Evolutionary conservation across 2,888 invertebrate species (phyloP).

Genomic region (Metalampra italica): DNA sequence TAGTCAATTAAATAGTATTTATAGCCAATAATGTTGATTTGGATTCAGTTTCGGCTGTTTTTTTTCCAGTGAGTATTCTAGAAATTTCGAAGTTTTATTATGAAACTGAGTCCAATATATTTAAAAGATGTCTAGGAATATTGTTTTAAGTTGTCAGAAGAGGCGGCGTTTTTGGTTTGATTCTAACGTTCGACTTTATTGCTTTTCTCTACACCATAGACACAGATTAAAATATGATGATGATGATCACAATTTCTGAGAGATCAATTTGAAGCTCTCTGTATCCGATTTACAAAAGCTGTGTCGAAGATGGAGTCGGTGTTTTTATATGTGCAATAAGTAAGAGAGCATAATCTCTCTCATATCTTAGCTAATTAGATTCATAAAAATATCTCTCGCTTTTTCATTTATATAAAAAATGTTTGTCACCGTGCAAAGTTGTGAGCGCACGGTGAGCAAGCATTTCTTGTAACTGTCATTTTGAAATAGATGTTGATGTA

Average conservation of each 20-base stretch:
- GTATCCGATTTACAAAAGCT: slow-evolving; percentile 14
- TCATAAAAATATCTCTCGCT: slow-evolving; percentile 59
- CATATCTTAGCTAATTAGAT: slow-evolving; percentile 75
- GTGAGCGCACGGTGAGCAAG: slow-evolving; percentile 2
- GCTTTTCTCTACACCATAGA: slow-evolving; percentile 36
- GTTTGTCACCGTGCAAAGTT: not conserved
- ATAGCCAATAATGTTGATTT: slow-evolving; percentile 36
- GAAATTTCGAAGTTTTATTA: slow-evolving; percentile 11
- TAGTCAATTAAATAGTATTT: slow-evolving; percentile 55
- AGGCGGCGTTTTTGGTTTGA: slow-evolving; percentile 42
- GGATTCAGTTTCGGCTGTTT: slow-evolving; percentile 33
- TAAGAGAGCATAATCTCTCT: slow-evolving; percentile 59
- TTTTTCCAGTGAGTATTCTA: not conserved
- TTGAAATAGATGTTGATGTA: slow-evolving; percentile 68
- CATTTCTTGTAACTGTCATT: slow-evolving; percentile 5
- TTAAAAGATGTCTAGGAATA: slow-evolving; percentile 30
- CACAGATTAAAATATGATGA: slow-evolving; percentile 27
- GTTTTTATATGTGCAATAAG: slow-evolving; percentile 75
- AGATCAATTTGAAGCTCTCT: slow-evolving; percentile 24
- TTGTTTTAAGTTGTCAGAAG: slow-evolving; percentile 38
- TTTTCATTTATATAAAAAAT: slow-evolving; percentile 43
- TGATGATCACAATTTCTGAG: not conserved
- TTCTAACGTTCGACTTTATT: slow-evolving; percentile 35
- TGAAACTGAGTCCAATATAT: slow-evolving; percentile 36
- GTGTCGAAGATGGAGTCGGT: slow-evolving; percentile 31